Base-by-base conservation (phyloP, 2,797 vertebrate species). In the Graptemys geographica region DNA sequence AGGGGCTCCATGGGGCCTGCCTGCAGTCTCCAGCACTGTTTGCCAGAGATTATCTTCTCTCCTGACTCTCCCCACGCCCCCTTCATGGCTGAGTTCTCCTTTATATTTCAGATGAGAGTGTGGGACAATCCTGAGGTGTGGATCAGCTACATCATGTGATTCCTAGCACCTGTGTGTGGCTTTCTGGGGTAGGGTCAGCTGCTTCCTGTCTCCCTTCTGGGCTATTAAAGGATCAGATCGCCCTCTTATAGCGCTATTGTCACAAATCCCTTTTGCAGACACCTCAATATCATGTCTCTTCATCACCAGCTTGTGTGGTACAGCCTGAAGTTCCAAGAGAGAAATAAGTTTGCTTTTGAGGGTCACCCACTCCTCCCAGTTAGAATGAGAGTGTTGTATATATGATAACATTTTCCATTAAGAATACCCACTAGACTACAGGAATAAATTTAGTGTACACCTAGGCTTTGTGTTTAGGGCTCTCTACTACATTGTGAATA, bases 381-480 rank as follows among this genome's bases (percentile, higher is more conserved):
- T 69, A 52, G 51, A 57, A 23, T 51, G 3, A 28, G 28, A 65
- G n/a, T 0, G 0, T 44, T 69, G 21, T 4, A 47, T 5, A n/a
- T n/a, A 31, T 15, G 16, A 84, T 37, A 23, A 56, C 33, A 81
- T 65, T 81, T 81, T 52, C 56, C 56, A 33, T 57, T 37, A 57
- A 44, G 44, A 78, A 84, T 37, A 69, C 44, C 81, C 65, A 0
- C 5, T 69, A 21, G 81, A 18, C 21, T 53, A 76, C 28, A 56
- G 16, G 25, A 78, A 31, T 56, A 44, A 27, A 78, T 8, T 2
- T 8, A 18, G 37, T 57, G 62, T 44, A 12, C 31, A 79, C 3
- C 13, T 53, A 44, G 81, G 44, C 28, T 52, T 28, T 44, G n/a
- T 6, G 33, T 69, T 82, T 85, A 82, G 28, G 78, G 55, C 65